Percentiles rank a stretch among this genome's conserved stretches.
phyloP scores from a whole-genome alignment of 2,888 invertebrate genomes.

The Platynereis dumerilii region DNA sequence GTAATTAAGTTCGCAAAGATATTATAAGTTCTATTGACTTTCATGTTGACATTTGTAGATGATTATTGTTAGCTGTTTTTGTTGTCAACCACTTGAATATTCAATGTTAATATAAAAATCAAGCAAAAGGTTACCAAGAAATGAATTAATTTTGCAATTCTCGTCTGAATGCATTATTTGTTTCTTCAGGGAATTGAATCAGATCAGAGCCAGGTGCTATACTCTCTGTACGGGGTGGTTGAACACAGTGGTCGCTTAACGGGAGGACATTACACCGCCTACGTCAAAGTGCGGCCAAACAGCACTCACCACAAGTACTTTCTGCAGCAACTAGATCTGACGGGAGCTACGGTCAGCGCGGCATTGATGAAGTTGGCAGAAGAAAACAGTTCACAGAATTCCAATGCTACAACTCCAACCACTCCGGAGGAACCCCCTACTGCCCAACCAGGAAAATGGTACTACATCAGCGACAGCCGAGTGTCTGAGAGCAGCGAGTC shows the following conservation, averaged over 20 bases:
- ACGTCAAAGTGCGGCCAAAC: slow-evolving; percentile 77
- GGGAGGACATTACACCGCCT: slow-evolving; percentile 92
- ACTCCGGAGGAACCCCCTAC: slow-evolving; percentile 48
- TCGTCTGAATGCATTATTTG: too few species aligned
- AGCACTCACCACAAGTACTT: slow-evolving; percentile 20
- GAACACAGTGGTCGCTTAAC: slow-evolving; percentile 92
- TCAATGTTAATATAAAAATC: background rate
- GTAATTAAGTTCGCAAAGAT: too few species aligned
- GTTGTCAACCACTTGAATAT: background rate
- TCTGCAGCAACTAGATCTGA: slow-evolving; percentile 25
- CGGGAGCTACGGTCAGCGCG: slow-evolving; percentile 6
- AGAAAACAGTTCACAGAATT: background rate
- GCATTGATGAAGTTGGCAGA: background rate
- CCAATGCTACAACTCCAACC: background rate
- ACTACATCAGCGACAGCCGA: slow-evolving; percentile 88
- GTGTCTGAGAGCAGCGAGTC: slow-evolving; percentile 81
- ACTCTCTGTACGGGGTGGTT: slow-evolving; percentile 92
- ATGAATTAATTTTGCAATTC: too few species aligned
- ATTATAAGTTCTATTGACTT: too few species aligned
- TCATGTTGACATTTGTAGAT: slow-evolving; percentile 1
- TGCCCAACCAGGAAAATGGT: slow-evolving; percentile 78
- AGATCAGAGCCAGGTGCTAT: slow-evolving; percentile 75
- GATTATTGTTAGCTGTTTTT: background rate
- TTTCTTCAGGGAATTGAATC: slow-evolving; percentile 52
- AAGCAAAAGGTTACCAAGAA: too few species aligned